Evolutionary conservation across 2,888 invertebrate species (phyloP).

Genomic region (Leucophenga maculata): DNA sequence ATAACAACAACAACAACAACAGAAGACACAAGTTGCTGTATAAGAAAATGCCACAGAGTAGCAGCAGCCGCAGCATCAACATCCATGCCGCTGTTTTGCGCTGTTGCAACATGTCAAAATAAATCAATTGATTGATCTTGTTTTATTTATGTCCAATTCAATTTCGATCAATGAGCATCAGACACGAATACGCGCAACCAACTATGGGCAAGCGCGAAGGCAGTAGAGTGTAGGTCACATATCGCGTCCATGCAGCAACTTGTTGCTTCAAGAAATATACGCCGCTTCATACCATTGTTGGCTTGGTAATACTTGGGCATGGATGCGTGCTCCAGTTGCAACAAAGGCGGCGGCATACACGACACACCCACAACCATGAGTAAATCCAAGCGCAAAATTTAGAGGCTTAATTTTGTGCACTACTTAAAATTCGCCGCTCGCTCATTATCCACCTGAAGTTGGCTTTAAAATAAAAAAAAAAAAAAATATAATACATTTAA

Average conservation of each 20-base stretch:
- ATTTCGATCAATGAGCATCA: conserved; percentile 71
- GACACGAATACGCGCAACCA: conserved; percentile 57
- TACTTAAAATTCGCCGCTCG: conserved; percentile 22
- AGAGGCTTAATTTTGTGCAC: background rate
- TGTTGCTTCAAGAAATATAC: background rate
- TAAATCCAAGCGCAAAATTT: background rate
- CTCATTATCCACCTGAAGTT: conserved; percentile 18
- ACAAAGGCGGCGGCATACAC: conserved; percentile 9
- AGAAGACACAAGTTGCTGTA: conserved; percentile 20
- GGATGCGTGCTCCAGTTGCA: conserved; percentile 16
- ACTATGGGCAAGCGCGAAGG: background rate
- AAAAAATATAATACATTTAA: background rate
- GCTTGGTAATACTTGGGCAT: background rate
- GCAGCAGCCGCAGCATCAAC: background rate
- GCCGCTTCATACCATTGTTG: background rate
- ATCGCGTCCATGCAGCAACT: background rate
- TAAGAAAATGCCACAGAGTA: conserved; percentile 3
- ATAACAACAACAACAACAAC: conserved; percentile 44
- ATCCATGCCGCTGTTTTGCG: conserved; percentile 35
- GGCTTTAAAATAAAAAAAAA: background rate
- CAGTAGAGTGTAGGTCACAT: no score
- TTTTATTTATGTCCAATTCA: conserved; percentile 73
- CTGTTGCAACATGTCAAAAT: conserved; percentile 71
- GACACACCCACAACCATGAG: conserved; percentile 19
- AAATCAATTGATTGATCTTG: conserved; percentile 73